Percentiles rank a stretch among this genome's conserved stretches.
Evolutionary conservation across 2,797 vertebrate genomes (phyloP).

Genomic region (Arctocebus calabarensis): DNA sequence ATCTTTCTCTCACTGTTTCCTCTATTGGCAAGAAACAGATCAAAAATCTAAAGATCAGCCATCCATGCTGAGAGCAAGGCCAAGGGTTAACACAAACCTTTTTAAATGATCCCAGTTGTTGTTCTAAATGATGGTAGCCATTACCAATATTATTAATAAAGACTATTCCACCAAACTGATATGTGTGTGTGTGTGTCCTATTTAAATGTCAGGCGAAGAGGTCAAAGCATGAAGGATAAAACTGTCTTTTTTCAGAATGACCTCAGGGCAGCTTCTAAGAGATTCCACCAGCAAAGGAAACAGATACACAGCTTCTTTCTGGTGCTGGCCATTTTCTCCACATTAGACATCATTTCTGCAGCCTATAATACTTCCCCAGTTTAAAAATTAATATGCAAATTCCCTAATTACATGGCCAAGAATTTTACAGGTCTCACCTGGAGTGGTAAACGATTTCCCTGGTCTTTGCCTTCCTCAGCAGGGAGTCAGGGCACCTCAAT

Average conservation of each 20-base stretch:
- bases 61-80: slow-evolving; percentile 63
- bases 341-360: not conserved
- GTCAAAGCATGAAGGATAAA: slow-evolving; percentile 63
- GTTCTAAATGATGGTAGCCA: slow-evolving; percentile 70
- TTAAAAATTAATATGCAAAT: slow-evolving; percentile 72
- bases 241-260: slow-evolving; percentile 33
- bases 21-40: slow-evolving; percentile 27
- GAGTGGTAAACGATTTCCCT: slow-evolving; percentile 64
- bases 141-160: slow-evolving; percentile 72
- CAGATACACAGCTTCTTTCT: not conserved
- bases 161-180: slow-evolving; percentile 62
- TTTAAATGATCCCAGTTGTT: slow-evolving; percentile 65
- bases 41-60: slow-evolving; percentile 62
- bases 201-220: slow-evolving; percentile 55
- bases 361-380: not conserved
- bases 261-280: slow-evolving; percentile 54
- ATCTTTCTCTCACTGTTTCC: slow-evolving; percentile 40
- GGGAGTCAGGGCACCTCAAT: slow-evolving; percentile 31
- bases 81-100: slow-evolving; percentile 65
- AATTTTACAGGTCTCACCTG: slow-evolving; percentile 69
- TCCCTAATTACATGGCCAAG: slow-evolving; percentile 39
- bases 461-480: slow-evolving; percentile 62
- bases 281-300: slow-evolving; percentile 28
- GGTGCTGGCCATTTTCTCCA: not conserved
- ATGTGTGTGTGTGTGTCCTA: slow-evolving; percentile 20